A percentile compares a stretch with the other conserved stretches of the same genome.
Evolutionary conservation across 1,140 invertebrate genomes (phyloP).

Genomic region (Pararge aegeria): DNA sequence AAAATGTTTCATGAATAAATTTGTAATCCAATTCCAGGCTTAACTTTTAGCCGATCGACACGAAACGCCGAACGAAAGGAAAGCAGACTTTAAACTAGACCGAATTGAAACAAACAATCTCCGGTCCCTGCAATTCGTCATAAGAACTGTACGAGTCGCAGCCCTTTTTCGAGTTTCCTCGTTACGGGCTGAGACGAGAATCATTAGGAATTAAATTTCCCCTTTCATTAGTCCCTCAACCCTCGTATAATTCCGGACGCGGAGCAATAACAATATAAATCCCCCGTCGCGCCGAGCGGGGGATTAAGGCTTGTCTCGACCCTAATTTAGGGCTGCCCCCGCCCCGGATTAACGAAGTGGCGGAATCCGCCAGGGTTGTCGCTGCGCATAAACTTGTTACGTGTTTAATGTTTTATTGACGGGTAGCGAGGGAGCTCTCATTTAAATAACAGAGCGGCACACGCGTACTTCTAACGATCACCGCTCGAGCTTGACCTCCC

Average conservation of each 20-base stretch:
- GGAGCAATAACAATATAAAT: slow-evolving; percentile 80
- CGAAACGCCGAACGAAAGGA: slow-evolving; percentile 46
- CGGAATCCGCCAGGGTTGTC: slow-evolving; percentile 78
- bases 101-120: slow-evolving; percentile 54
- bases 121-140: slow-evolving; percentile 65
- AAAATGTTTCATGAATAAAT: slow-evolving; percentile 77
- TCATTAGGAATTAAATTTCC: slow-evolving; percentile 80
- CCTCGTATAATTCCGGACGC: slow-evolving; percentile 79
- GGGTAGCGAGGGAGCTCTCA: slow-evolving; percentile 68
- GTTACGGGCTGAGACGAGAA: slow-evolving; percentile 79
- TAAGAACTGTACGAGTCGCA: slow-evolving; percentile 68
- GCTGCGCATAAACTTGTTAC: slow-evolving; percentile 77
- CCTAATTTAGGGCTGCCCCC: slow-evolving; percentile 79
- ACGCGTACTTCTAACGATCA: slow-evolving; percentile 8
- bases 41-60: slow-evolving; percentile 55
- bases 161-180: slow-evolving; percentile 77
- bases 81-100: slow-evolving; percentile 40
- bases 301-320: slow-evolving; percentile 79
- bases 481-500: slow-evolving; percentile 1
- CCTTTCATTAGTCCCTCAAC: slow-evolving; percentile 80
- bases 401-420: slow-evolving; percentile 79
- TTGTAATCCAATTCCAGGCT: slow-evolving; percentile 69
- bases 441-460: slow-evolving; percentile 61
- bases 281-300: slow-evolving; percentile 76
- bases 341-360: slow-evolving; percentile 78